Evolutionary conservation across 2,888 invertebrate species (phyloP), one percentile per base, ranked within the genome.

Genomic region (Eulithis testata): DNA sequence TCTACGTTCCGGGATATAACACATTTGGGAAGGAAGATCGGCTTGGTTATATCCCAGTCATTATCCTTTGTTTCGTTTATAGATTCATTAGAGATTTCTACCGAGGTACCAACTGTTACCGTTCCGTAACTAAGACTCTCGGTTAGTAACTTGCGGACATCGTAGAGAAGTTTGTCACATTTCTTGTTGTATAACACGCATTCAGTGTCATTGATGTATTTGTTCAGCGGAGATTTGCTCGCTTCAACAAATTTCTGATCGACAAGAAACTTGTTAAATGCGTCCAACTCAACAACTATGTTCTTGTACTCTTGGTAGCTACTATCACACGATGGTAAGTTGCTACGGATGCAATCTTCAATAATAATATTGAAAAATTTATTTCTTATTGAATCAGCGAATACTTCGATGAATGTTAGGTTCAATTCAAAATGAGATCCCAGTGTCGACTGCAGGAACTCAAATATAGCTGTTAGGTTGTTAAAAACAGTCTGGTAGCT

Each of bases 341-440:
- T 88, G 65, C 81, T 87, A 58, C 86, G 82, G 3, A 93, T 89
- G 62, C 92, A 93, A 47, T 93, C 89, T 59, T 91, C 88, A 69
- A 93, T 90, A 7, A 93, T 86, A 79, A 88, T 91, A 56, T 82
- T 82, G 21, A 92, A 93, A 73, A 93, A 93, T 61, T 87, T 89
- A 0, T 87, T 80, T 37, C 83, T 76, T 2, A 89, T 86, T 0
- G 85, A 86, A 47, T 91, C 88, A 0, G 90, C 86, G 66, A 93
- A 89, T 0, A 91, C 82, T 75, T 88, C 85, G 44, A 93, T 88
- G 47, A 93, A 93, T 31, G 87, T 86, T 63, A 83, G 80, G 14
- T 88, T 87, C 60, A 81, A 79, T 58, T 91, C 87, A 76, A 93
- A 87, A 50, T 88, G 86, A 0, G 85, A 84, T 0, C 91, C 92